A percentile compares a stretch with the other conserved stretches of the same genome.
Evolutionary conservation across 2,113 vertebrate genomes (phyloP).

Genomic region (Chamaea fasciata): DNA sequence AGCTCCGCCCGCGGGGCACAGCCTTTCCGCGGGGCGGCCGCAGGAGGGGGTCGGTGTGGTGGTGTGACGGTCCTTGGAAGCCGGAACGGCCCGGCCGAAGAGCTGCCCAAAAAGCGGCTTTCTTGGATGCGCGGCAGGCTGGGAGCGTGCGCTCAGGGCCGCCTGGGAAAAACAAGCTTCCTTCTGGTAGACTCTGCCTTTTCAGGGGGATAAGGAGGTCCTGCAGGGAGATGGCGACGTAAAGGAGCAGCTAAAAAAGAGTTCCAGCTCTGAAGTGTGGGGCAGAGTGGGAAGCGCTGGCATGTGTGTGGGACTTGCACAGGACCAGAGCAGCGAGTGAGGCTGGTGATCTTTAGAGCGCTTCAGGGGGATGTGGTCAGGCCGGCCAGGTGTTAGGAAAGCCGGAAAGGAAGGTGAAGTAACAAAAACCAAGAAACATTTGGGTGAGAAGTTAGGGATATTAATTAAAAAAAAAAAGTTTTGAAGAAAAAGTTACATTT

Average conservation of each 20-base stretch:
- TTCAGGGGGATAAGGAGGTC: background rate
- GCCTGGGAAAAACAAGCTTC: background rate
- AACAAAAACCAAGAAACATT: background rate
- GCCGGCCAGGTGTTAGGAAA: background rate
- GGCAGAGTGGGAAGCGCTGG: background rate
- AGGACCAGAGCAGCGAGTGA: background rate
- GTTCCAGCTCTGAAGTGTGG: background rate
- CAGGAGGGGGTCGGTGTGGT: background rate
- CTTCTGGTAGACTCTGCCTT: background rate
- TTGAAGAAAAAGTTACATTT: background rate
- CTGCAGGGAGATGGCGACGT: background rate
- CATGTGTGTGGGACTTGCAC: accelerated
- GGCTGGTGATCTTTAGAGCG: accelerated
- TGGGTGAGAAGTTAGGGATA: background rate
- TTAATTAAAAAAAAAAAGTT: too few relatives aligned
- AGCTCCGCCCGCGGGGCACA: background rate
- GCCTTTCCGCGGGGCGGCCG: background rate
- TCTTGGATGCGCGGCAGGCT: background rate
- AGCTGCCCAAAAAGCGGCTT: background rate
- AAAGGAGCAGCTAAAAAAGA: background rate
- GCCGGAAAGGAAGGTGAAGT: background rate
- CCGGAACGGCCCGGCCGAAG: background rate
- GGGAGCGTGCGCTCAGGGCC: background rate
- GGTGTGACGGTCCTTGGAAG: background rate
- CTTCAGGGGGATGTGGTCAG: background rate